Evolutionary conservation across 2,797 vertebrate species (phyloP).

Genomic region (Pantherophis alleghaniensis): DNA sequence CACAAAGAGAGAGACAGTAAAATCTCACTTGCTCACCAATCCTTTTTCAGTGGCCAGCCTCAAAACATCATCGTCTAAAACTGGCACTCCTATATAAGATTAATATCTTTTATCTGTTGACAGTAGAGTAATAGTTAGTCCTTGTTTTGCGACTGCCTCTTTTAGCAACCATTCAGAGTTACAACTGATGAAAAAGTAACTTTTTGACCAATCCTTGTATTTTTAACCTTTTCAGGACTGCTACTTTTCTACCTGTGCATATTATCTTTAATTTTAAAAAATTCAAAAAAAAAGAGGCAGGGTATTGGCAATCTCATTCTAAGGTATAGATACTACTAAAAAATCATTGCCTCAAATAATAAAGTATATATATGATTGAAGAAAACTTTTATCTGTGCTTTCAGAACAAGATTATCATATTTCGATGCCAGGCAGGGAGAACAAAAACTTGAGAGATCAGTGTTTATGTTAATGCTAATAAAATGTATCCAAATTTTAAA

Average conservation of each 20-base stretch:
- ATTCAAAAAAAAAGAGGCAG: neutral
- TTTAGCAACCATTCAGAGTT: neutral
- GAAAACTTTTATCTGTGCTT: neutral
- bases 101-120: neutral
- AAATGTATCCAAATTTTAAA: neutral
- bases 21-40: neutral
- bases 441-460: neutral
- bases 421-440: neutral
- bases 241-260: neutral
- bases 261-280: neutral
- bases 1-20: neutral
- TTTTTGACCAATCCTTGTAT: neutral
- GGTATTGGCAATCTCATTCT: neutral
- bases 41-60: neutral
- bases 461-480: neutral
- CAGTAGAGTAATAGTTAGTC: neutral
- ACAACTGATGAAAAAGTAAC: neutral
- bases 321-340: neutral
- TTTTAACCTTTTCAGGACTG: neutral
- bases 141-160: neutral
- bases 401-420: neutral
- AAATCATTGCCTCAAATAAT: neutral
- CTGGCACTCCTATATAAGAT: neutral
- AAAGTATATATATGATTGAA: neutral
- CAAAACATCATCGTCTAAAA: neutral